A percentile compares a stretch with the other conserved stretches of the same genome.
phyloP scores from a whole-genome alignment of 2,797 vertebrate species.

The Enteromius paludinosus region DNA sequence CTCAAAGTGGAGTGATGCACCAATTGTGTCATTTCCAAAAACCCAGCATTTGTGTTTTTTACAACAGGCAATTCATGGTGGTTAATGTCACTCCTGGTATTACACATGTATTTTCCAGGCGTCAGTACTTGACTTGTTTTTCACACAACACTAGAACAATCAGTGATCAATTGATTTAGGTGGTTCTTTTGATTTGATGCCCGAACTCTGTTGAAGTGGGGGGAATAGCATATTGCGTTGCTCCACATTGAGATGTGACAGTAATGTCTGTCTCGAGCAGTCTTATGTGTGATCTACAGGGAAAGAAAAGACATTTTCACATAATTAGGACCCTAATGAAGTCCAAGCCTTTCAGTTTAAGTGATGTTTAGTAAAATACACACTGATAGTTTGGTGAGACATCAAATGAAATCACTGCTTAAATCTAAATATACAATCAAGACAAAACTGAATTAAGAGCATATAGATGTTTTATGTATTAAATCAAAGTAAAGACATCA shows the following conservation, averaged over 20 bases:
- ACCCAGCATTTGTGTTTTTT: conserved; percentile 16
- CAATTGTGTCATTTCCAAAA: conserved; percentile 30
- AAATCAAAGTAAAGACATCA: conserved; percentile 23
- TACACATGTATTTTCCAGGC: conserved; percentile 12
- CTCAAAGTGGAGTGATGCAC: background rate
- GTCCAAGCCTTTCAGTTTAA: background rate
- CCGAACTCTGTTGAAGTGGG: conserved; percentile 21
- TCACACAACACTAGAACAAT: conserved; percentile 7
- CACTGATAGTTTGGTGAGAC: background rate
- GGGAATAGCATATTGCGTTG: conserved; percentile 27
- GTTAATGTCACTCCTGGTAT: background rate
- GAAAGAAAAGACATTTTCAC: conserved; percentile 40
- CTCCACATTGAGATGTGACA: conserved; percentile 35
- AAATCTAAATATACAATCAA: background rate
- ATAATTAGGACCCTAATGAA: conserved; percentile 25
- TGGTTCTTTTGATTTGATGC: conserved; percentile 6
- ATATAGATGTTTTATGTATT: background rate
- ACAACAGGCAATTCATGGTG: background rate
- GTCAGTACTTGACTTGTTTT: background rate
- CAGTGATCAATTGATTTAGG: background rate
- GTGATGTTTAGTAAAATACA: background rate
- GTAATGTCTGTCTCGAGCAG: conserved; percentile 18
- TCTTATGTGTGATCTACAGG: conserved; percentile 43
- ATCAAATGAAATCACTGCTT: background rate
- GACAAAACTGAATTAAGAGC: background rate